Percentiles rank a stretch among this genome's conserved stretches.
These are phyloP conservation scores for Dendrocincla fuliginosa DNA, from an alignment of 2,797 vertebrate genomes.

Conservation along the genomic window DNA sequence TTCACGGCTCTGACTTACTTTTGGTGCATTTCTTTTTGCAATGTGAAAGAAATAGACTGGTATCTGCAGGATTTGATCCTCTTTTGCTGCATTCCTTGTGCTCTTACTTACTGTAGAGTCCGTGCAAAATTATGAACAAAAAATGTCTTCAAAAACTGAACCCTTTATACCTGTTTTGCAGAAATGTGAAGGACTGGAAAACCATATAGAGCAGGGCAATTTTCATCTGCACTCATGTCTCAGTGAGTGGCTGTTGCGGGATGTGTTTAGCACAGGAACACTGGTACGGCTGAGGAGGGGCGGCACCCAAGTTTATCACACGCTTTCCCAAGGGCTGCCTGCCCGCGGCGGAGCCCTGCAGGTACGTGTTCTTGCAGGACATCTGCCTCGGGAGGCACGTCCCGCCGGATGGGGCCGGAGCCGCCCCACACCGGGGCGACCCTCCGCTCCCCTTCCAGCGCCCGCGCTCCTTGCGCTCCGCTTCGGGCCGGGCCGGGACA, in stretches of 20 bases:
- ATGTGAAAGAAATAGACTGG: rapidly evolving
- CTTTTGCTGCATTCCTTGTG: background rate
- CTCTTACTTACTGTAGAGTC: background rate
- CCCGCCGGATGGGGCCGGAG: background rate
- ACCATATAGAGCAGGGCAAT: rapidly evolving
- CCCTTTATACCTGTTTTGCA: background rate
- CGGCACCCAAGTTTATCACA: rapidly evolving
- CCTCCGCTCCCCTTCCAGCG: too few relatives aligned
- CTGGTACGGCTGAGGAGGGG: rapidly evolving
- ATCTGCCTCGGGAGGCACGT: rapidly evolving
- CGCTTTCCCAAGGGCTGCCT: rapidly evolving
- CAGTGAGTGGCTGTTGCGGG: rapidly evolving
- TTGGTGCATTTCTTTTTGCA: background rate
- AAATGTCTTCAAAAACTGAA: rapidly evolving
- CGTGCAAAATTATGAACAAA: rapidly evolving
- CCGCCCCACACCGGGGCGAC: background rate
- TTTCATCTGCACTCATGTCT: rapidly evolving
- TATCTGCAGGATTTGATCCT: background rate
- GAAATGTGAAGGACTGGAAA: background rate
- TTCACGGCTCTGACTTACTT: background rate
- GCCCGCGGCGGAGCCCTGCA: background rate
- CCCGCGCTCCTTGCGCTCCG: background rate
- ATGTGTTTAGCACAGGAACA: rapidly evolving
- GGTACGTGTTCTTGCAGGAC: background rate
- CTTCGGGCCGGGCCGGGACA: too few relatives aligned